Base-by-base conservation (phyloP, 1,140 invertebrate species). In the Nilaparvata lugens region DNA sequence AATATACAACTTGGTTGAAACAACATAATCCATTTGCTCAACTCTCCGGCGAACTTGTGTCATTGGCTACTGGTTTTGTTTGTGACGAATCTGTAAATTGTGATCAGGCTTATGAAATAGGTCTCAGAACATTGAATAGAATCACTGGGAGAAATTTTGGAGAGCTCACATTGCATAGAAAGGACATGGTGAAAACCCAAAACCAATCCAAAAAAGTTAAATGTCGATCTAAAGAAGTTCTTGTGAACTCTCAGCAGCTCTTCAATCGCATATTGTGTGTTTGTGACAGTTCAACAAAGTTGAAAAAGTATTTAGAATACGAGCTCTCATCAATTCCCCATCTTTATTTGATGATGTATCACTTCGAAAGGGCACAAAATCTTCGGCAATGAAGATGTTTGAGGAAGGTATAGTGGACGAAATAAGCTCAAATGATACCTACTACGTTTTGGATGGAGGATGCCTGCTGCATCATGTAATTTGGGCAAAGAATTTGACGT, bases 231-330 rank as follows among this genome's bases (percentile, higher is more conserved):
- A 25, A 62, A 9, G 18, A 48, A 18, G 38, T 53, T 5, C 19
- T 35, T 42, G 62, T 63, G 1, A 62, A 62, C 40, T 28, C 60
- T 25, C 56, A 62, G 42, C 60, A 62, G 57, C 25, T 62, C 19
- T 62, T 62, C 16, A 59, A 62, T 52, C 6, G 60, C 6, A 62
- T 62, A 2, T 16, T 62, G n/a, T 62, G 61, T 62, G 24, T 62
- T 2, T 43, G 23, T 62, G 24, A 58, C 11, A 52, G 58, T 19
- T 6, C 23, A n/a, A 6, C 18, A 24, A 58, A 62, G 3, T 52
- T 62, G 21, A 55, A 59, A 52, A 53, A 2, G 2, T 62, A 62
- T 51, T 4, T 62, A n/a, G 40, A 61, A 48, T 62, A 62, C 28
- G 60, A 62, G 28, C 38, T 62, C 14, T 25, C 60, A 28, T 42